These are phyloP conservation scores for Aphaenogaster floridana DNA, from an alignment of 1,140 invertebrate species.

Conservation along the genomic window DNA sequence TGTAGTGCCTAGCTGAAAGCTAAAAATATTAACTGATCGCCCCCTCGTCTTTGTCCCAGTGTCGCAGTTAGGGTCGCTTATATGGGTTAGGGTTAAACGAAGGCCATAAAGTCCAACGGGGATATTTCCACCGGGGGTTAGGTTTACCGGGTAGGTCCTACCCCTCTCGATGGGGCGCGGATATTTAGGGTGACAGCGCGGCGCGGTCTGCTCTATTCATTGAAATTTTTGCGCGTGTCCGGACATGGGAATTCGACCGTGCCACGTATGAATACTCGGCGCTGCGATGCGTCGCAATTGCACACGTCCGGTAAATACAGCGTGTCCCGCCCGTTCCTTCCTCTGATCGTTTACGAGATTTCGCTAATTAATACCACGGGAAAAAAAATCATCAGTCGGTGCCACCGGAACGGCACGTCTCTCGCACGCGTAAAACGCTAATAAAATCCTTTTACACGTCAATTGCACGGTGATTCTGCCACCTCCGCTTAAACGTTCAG, in stretches of 20 bases:
- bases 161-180: slow-evolving; percentile 37
- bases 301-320: slow-evolving; percentile 64
- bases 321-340: not conserved
- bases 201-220: slow-evolving; percentile 67
- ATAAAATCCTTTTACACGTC: slow-evolving; percentile 47
- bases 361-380: slow-evolving; percentile 66
- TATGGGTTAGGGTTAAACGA: slow-evolving; percentile 66
- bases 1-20: slow-evolving; percentile 3
- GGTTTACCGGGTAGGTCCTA: not conserved
- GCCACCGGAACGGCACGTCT: not conserved
- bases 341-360: slow-evolving; percentile 40
- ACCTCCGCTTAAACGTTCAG: slow-evolving; percentile 36
- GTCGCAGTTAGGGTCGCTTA: slow-evolving; percentile 41
- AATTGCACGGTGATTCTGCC: slow-evolving; percentile 13
- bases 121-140: slow-evolving; percentile 40
- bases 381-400: slow-evolving; percentile 53
- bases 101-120: slow-evolving; percentile 56
- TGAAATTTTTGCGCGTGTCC: slow-evolving; percentile 64
- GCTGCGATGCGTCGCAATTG: slow-evolving; percentile 59
- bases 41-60: slow-evolving; percentile 31
- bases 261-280: slow-evolving; percentile 60
- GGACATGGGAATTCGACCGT: slow-evolving; percentile 48
- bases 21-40: slow-evolving; percentile 54
- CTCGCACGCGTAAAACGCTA: slow-evolving; percentile 42
- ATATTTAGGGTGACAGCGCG: slow-evolving; percentile 67